Percentiles rank a stretch among this genome's conserved stretches.
phyloP scores from a whole-genome alignment of 2,797 vertebrate genomes.

The Synaphobranchus kaupii region DNA sequence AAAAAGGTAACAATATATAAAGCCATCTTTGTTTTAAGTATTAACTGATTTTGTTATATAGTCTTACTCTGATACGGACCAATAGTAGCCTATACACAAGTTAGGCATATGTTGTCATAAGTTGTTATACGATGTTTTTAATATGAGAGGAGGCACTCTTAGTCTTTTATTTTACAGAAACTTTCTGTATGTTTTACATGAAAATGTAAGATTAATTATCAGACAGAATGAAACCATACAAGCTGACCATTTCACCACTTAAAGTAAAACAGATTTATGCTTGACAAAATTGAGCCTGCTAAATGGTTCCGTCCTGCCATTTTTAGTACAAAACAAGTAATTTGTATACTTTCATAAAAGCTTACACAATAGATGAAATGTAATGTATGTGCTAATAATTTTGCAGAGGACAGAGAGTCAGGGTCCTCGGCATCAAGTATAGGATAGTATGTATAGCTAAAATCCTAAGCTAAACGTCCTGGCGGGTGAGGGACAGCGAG shows the following conservation, averaged over 20 bases:
- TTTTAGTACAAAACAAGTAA: not conserved
- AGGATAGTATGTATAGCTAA: not conserved
- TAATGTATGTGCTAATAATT: not conserved
- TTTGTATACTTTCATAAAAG: not conserved
- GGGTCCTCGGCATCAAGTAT: not conserved
- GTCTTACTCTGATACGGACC: too few relatives aligned
- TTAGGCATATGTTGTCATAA: not conserved
- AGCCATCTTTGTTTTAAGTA: too few relatives aligned
- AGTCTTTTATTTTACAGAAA: not conserved
- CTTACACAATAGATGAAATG: not conserved
- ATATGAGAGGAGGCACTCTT: not conserved
- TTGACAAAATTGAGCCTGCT: not conserved
- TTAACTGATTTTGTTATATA: too few relatives aligned
- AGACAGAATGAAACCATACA: not conserved
- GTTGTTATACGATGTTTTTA: not conserved
- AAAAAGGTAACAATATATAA: not conserved
- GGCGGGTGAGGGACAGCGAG: not conserved
- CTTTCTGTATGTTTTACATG: not conserved
- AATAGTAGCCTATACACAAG: not conserved
- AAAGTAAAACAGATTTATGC: not conserved
- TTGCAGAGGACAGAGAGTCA: not conserved
- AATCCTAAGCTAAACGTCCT: not conserved
- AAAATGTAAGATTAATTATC: not conserved
- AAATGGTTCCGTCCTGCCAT: not conserved
- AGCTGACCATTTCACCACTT: not conserved